Percentiles rank a stretch among this genome's conserved stretches.
Evolutionary conservation across 2,888 invertebrate species (phyloP).

Genomic region (Agrotis clavis): DNA sequence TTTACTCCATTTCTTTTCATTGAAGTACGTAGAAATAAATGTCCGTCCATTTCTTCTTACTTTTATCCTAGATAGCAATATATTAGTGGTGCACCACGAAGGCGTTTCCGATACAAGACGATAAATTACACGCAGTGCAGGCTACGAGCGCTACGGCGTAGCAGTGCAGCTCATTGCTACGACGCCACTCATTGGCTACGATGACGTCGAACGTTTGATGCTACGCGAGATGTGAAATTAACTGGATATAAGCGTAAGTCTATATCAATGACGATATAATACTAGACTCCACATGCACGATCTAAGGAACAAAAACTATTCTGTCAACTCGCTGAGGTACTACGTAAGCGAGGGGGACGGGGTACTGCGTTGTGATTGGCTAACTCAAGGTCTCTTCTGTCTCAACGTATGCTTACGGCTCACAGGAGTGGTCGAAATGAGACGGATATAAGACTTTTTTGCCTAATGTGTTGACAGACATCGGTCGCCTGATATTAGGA

Average conservation of each 20-base stretch:
- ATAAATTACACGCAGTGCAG: constrained; percentile 79
- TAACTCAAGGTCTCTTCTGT: no score
- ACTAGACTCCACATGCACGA: no score
- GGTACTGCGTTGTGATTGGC: no score
- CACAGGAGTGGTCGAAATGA: no score
- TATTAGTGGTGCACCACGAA: constrained; percentile 73
- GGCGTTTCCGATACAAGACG: constrained; percentile 82
- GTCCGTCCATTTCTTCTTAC: constrained; percentile 40
- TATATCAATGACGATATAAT: no score
- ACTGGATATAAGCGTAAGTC: constrained; percentile 42
- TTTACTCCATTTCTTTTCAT: neutral
- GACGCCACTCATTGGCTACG: constrained; percentile 54
- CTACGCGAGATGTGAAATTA: constrained; percentile 1
- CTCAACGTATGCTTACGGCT: no score
- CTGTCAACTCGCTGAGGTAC: no score
- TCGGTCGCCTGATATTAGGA: no score
- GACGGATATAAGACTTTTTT: no score
- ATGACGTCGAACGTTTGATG: constrained; percentile 30
- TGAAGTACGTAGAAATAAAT: constrained; percentile 13
- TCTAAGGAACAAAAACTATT: no score
- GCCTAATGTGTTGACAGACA: no score
- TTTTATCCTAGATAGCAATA: constrained; percentile 70
- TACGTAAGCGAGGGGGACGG: no score
- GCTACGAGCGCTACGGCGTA: constrained; percentile 63
- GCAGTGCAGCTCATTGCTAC: constrained; percentile 55